Base-by-base conservation (phyloP, 2,888 invertebrate species). In the Cosmorhoe ocellata region DNA sequence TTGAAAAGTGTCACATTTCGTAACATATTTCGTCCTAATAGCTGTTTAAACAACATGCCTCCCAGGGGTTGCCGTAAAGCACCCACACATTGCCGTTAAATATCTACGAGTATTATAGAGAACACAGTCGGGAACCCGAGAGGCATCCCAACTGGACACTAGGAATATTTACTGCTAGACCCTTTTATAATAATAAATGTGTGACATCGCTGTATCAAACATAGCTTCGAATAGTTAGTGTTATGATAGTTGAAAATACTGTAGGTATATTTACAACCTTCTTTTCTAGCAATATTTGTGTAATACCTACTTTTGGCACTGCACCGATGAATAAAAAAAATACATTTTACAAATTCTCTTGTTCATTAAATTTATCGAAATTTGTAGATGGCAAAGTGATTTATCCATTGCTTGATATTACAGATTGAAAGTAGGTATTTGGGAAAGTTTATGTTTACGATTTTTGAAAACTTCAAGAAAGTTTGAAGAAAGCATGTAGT, bases 1-100 rank as follows among this genome's bases (percentile, higher is more conserved):
- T 32, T 28, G 36, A 52, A 57, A 42, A 60, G 59, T 57, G 51
- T 44, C 51, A 39, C 39, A 43, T 57, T 51, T 42, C 43, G 50
- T 41, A 34, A 44, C 41, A 53, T 61, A 37, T 22, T 45, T 39
- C 42, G 36, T 44, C 14, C 53, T 67, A 63, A 67, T 63, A 63
- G 63, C 53, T 57, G 51, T 60, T 61, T 59, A 53, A 60, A 64
- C 58, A 63, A 56, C 39, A 39, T 38, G 28, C 27, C 42, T 62
- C 59, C 61, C 58, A 63, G 22, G 52, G 59, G 61, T 51, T 68
- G 67, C 28, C 18, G 11, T 59, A 64, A 54, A 43, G 56, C 63
- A 59, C 65, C 64, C 51, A 66, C 64, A 58, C 67, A 67, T 69
- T 72, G 63, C 56, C 59, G 64, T 67, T 63, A 58, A 42, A 68